Percentiles rank a stretch among this genome's conserved stretches.
phyloP scores from a whole-genome alignment of 2,113 vertebrate species.

The Tupaia chinensis region DNA sequence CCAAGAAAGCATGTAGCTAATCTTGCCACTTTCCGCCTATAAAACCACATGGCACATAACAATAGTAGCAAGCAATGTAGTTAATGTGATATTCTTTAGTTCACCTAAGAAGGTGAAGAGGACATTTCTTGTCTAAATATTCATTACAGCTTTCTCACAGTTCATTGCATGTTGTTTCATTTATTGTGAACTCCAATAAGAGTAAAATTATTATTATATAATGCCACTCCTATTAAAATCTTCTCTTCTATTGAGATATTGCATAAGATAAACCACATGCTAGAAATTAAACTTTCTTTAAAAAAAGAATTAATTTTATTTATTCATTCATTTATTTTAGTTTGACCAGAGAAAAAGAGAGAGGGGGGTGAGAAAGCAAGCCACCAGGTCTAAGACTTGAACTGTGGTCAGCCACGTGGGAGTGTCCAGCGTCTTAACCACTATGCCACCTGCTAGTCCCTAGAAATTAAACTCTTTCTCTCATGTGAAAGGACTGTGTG shows the following conservation, averaged over 20 bases:
- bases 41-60: background rate
- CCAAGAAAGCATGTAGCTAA: background rate
- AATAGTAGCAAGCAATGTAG: background rate
- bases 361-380: too few relatives aligned
- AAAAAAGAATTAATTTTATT: too few relatives aligned
- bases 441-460: too few relatives aligned
- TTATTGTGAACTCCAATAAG: background rate
- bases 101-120: background rate
- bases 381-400: too few relatives aligned
- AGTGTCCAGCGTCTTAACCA: too few relatives aligned
- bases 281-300: slow-evolving; percentile 13
- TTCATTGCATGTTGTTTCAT: slow-evolving; percentile 9
- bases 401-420: too few relatives aligned
- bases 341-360: too few relatives aligned
- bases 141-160: slow-evolving; percentile 38
- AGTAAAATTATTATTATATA: background rate
- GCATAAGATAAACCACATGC: slow-evolving; percentile 15
- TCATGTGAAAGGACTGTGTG: background rate
- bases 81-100: background rate
- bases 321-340: too few relatives aligned
- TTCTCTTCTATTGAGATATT: background rate
- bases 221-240: slow-evolving; percentile 4
- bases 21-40: background rate
- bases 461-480: slow-evolving; percentile 14
- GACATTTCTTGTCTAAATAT: background rate